Evolutionary conservation across 2,888 invertebrate genomes (phyloP).

Genomic region (Cheilosia variabilis): DNA sequence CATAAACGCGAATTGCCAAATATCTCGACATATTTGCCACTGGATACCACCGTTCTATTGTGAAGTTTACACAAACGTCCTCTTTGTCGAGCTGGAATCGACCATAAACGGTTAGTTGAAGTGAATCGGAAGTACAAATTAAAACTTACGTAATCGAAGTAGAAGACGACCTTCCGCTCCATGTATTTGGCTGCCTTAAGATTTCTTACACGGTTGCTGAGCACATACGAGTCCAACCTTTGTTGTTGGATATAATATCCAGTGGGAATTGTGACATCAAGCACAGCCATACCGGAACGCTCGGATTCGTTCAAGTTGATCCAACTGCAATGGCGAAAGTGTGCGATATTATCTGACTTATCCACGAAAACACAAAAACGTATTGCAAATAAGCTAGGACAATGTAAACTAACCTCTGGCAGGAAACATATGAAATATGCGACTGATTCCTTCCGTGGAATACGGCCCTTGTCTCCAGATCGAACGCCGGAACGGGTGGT

Average conservation of each 20-base stretch:
- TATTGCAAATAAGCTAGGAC: no score
- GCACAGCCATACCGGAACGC: conserved; percentile 93
- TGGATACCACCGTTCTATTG: conserved; percentile 97
- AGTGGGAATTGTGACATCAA: conserved; percentile 94
- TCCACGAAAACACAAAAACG: no score
- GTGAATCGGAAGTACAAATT: not conserved
- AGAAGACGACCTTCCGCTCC: conserved; percentile 93
- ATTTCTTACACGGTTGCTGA: conserved; percentile 90
- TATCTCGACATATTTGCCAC: conserved; percentile 98
- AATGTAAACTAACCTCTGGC: conserved; percentile 88
- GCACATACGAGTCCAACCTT: conserved; percentile 92
- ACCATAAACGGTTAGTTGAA: conserved; percentile 35
- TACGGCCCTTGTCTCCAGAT: conserved; percentile 89
- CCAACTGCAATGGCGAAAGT: conserved; percentile 86
- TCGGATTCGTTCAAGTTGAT: conserved; percentile 90
- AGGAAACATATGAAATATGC: conserved; percentile 93
- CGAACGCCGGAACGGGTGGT: conserved; percentile 93
- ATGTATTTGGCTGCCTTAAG: conserved; percentile 93
- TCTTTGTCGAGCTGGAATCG: conserved; percentile 89
- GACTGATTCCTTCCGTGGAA: conserved; percentile 97
- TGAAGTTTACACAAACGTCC: conserved; percentile 95
- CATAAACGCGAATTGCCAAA: conserved; percentile 94
- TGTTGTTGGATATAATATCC: conserved; percentile 97
- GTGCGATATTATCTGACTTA: conserved; percentile 37
- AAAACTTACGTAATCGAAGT: conserved; percentile 94